Conservation (phyloP, 2,888 invertebrate genomes). For the Falcaria lacertinaria region DNA sequence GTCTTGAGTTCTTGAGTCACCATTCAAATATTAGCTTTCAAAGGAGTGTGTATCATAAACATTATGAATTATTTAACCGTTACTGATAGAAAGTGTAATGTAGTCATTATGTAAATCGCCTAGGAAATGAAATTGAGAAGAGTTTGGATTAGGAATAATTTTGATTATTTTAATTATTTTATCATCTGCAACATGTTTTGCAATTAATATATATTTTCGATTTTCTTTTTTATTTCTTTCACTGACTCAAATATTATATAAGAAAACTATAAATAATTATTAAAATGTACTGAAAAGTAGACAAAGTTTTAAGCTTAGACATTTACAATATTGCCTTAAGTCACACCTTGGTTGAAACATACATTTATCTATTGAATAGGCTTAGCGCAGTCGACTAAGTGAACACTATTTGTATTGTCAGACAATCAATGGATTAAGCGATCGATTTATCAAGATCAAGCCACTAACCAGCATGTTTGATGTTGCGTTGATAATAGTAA, state of each 20-base stretch:
- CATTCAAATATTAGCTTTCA: not conserved
- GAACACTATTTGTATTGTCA: not conserved
- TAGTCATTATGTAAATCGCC: not conserved
- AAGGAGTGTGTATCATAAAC: not conserved
- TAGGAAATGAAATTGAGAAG: not conserved
- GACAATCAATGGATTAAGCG: not conserved
- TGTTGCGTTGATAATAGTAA: too few relatives aligned
- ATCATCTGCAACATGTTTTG: too few relatives aligned
- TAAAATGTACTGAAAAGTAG: too few relatives aligned
- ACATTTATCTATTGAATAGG: not conserved
- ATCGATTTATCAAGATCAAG: not conserved
- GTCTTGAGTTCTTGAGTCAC: not conserved
- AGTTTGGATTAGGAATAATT: too few relatives aligned
- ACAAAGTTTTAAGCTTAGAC: not conserved
- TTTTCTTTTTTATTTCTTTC: too few relatives aligned
- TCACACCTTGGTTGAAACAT: not conserved
- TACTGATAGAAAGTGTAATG: not conserved
- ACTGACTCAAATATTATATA: too few relatives aligned
- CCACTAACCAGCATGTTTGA: too few relatives aligned
- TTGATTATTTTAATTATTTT: too few relatives aligned
- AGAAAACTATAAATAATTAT: too few relatives aligned
- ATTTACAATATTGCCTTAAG: not conserved
- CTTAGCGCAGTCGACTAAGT: not conserved
- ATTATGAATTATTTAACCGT: not conserved
- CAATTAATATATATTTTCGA: too few relatives aligned